Evolutionary conservation across 2,888 invertebrate species (phyloP), one percentile per base, ranked within the genome.

Genomic region (Nineta flava): DNA sequence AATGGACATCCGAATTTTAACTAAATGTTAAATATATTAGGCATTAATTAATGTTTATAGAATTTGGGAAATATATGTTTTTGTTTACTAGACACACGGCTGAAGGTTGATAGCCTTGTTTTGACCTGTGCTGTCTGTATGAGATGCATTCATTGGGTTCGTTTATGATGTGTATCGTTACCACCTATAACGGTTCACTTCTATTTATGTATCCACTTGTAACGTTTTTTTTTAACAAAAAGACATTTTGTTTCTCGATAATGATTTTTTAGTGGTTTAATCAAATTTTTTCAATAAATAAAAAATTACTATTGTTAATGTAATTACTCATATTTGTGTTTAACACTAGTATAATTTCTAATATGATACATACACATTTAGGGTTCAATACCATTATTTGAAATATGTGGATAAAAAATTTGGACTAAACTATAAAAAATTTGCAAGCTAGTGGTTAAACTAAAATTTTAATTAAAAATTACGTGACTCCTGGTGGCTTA

Each of bases 141-240:
- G 38, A 38, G 38, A 9, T 5, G 15, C 38, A 38, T 38, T 38
- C 38, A n/a, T 38, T 38, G 50, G 34, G 48, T 50, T 46, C 15
- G 38, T 50, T 50, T 52, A 26, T 26, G 7, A 26, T 26, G 26
- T 26, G 52, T 50, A 48, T 55, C 55, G 52, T 54, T 55, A 51
- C 52, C 55, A 52, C 45, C 50, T 57, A 26, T 7, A 57, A 57
- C 56, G 53, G 56, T 56, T 55, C 50, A 48, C 55, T 51, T 52
- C 16, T 43, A 52, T 44, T 47, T 52, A 51, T 48, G 51, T 48
- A 45, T 56, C 57, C 26, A 38, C 38, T 38, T 38, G 38, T 38
- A 38, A 38, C 38, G 38, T 38, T 7, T 38, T 38, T 38, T 15
- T 38, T 4, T 13, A 35, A 10, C 35, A 13, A 2, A 35, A 38